A percentile compares a stretch with the other conserved stretches of the same genome.
phyloP scores from a whole-genome alignment of 1,140 invertebrate genomes.

The Macrotrachela quadricornifera region DNA sequence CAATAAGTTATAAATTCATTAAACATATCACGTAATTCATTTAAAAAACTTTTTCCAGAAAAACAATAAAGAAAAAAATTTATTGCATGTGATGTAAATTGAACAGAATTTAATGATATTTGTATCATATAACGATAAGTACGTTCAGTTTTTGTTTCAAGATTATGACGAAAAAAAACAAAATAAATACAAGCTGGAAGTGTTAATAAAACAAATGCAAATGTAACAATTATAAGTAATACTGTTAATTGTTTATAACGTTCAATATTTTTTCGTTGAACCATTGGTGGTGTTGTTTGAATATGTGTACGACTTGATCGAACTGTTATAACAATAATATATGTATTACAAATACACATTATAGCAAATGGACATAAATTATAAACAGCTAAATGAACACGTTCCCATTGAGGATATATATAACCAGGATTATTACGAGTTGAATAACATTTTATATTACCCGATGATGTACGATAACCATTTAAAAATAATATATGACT shows the following conservation, averaged over 20 bases:
- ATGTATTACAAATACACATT: slow-evolving; percentile 4
- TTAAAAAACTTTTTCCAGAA: slow-evolving; percentile 1
- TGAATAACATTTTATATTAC: background rate
- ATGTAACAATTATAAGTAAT: slow-evolving; percentile 7
- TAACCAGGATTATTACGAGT: background rate
- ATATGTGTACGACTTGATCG: no score
- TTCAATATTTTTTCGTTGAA: background rate
- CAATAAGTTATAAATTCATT: no score
- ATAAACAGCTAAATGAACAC: slow-evolving; percentile 7
- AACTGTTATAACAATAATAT: background rate
- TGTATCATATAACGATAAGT: no score
- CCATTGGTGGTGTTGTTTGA: no score
- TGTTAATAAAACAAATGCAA: slow-evolving; percentile 4
- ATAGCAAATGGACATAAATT: slow-evolving; percentile 6
- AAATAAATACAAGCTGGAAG: background rate
- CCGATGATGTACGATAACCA: background rate
- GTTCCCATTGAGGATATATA: slow-evolving; percentile 7
- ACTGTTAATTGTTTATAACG: background rate
- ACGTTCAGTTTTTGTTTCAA: no score
- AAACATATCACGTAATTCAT: background rate
- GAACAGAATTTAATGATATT: no score
- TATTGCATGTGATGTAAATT: slow-evolving; percentile 3
- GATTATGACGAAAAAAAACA: no score
- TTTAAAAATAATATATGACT: slow-evolving; percentile 1
- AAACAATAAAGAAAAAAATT: slow-evolving; percentile 9